Base-by-base conservation (phyloP, 2,888 invertebrate species). In the Drosophila nr. medialis region DNA sequence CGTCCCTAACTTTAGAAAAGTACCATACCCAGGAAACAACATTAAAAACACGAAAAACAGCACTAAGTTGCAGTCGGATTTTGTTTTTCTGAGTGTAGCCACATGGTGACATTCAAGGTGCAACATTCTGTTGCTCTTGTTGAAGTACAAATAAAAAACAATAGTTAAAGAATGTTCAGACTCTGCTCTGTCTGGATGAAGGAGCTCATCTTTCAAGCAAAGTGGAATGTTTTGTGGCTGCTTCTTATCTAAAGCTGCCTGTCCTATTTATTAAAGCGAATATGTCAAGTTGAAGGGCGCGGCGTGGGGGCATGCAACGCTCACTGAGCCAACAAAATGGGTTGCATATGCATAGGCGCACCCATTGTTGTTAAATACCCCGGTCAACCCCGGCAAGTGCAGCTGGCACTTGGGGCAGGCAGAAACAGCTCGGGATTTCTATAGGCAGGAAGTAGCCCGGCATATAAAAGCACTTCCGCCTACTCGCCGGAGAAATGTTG, bases 401-500 rank as follows among this genome's bases (percentile, higher is more conserved):
- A 45, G 21, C 21, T 8, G 21, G 15, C 45, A 86, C 86, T 80
- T 83, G 86, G 63, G 56, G 53, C 63, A 73, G 34, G 34, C 64
- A 69, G 62, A 58, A 75, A 70, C 56, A 80, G 48, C 53, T 70
- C 51, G 64, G 68, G 73, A 73, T 82, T 87, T 77, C 78, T 80
- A 77, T 82, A 77, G 73, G 80, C 86, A 86, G 89, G 91, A 90
- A 89, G 88, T 83, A 81, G 66, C 71, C 77, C 71, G 83, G 85
- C 80, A 85, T 85, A 85, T 83, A 81, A 86, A 86, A 80, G 78
- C 77, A 73, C 79, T 88, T 85, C 85, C 86, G 89, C 86, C 88
- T 89, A 71, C 86, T 85, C 87, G 78, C 86, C 86, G 83, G 90
- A 72, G 74, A 87, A 86, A 86, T 89, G 90, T 88, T 89, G 90